Evolutionary conservation across 1,140 invertebrate genomes (phyloP), one percentile per base, ranked within the genome.

Genomic region (Colletes gigas): DNA sequence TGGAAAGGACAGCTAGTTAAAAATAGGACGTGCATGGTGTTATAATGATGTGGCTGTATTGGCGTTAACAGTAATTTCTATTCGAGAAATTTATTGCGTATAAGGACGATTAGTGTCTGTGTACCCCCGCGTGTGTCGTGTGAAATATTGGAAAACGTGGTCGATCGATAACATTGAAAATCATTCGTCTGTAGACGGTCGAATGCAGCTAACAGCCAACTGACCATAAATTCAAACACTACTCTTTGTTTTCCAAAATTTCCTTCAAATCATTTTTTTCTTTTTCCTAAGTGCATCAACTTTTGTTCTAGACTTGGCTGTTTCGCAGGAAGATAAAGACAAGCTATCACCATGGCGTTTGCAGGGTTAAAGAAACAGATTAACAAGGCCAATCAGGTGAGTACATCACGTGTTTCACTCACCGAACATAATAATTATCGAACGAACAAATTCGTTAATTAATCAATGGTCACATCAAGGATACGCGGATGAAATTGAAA

Each of bases 301-400:
- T 73, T 66, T 14, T 83, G 54, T 87, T 83, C 1, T 77, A 86
- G 85, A 6, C 5, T 39, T 54, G 44, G 65, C 15, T 15, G 15
- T 67, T 72, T 55, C 59, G 9, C 44, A 41, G 55, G 57, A 67
- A 54, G 55, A n/a, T 7, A 14, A 21, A 7, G n/a, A 76, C 68
- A 77, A 80, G 17, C 65, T 10, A 44, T 63, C 78, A 91, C 79
- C 81, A 99, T 99, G 98, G 98, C 98, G 92, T 98, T 99, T 93
- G 98, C 98, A 83, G 98, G 98, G 84, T 95, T 99, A 72, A 99
- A 98, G 93, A 99, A 99, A 94, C 98, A 99, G 94, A 97, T 99
- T 92, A 99, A 99, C 94, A 99, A 99, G 95, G 98, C 98, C 83
- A 99, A 99, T 95, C 98, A 99, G 96, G 98, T 98, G 94, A 94